Percentiles rank a stretch among this genome's conserved stretches.
phyloP scores from a whole-genome alignment of 92 coral and sea anemone species.

The Zoanthus sociatus region DNA sequence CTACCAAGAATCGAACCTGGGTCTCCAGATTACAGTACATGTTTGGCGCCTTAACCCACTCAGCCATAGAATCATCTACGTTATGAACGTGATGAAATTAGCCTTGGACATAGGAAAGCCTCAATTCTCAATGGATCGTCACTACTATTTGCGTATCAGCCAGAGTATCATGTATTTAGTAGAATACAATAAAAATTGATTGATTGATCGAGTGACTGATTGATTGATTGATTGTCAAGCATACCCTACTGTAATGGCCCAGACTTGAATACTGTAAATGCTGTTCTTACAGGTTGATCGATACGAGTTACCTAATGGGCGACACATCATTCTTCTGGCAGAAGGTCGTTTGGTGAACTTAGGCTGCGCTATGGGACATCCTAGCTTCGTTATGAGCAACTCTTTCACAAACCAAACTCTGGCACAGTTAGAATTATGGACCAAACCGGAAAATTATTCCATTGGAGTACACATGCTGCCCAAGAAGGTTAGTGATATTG shows the following conservation, averaged over 20 bases:
- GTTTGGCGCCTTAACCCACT: too few relatives aligned
- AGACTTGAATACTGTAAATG: not conserved
- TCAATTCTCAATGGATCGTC: too few relatives aligned
- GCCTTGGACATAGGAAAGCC: too few relatives aligned
- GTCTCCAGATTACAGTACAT: too few relatives aligned
- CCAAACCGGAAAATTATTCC: conserved; percentile 76
- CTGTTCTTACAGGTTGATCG: conserved; percentile 79
- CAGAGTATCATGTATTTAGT: too few relatives aligned
- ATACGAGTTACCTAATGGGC: conserved; percentile 88
- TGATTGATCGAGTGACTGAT: too few relatives aligned
- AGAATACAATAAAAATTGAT: too few relatives aligned
- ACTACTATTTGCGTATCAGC: too few relatives aligned
- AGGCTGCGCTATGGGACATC: conserved; percentile 99
- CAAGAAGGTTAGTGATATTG: conserved; percentile 68
- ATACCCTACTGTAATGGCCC: not conserved
- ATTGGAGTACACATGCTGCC: conserved; percentile 96
- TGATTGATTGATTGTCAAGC: too few relatives aligned
- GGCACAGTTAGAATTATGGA: conserved; percentile 98
- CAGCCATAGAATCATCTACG: too few relatives aligned
- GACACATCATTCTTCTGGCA: conserved; percentile 89
- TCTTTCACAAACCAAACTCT: conserved; percentile 98
- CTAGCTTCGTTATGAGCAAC: conserved; percentile 98
- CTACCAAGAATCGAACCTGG: too few relatives aligned
- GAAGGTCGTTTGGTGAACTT: conserved; percentile 98
- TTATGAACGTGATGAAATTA: too few relatives aligned